Conservation (phyloP, 2,113 vertebrate genomes). For the Callospermophilus lateralis region DNA sequence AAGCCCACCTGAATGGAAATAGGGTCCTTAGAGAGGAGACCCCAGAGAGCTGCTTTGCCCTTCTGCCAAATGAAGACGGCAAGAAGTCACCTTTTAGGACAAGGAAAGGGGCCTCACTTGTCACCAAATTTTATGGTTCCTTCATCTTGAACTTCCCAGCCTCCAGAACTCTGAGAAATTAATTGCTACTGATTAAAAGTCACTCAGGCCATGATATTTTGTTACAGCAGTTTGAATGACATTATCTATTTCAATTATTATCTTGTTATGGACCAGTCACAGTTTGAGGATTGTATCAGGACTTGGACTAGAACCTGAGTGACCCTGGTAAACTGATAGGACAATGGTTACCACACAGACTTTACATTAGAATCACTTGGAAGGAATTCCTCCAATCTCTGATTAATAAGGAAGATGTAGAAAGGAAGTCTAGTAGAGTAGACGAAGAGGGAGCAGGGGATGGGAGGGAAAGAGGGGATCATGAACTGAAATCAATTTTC, state of each 20-base stretch:
- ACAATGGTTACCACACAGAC: neutral
- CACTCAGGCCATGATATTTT: neutral
- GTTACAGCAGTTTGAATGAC: neutral
- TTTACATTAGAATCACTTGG: neutral
- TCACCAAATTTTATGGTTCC: neutral
- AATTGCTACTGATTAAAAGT: neutral
- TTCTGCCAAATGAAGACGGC: neutral
- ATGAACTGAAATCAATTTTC: no score
- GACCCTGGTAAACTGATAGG: neutral
- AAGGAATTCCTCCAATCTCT: neutral
- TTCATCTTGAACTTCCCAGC: neutral
- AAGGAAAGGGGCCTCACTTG: neutral
- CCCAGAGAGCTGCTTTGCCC: neutral
- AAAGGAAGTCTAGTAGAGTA: neutral
- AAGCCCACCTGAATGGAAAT: neutral
- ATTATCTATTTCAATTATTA: neutral
- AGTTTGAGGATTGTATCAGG: neutral
- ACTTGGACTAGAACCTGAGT: neutral
- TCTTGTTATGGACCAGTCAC: neutral
- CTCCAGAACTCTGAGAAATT: neutral
- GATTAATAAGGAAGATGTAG: neutral
- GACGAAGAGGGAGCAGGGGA: no score
- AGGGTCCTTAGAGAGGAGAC: neutral
- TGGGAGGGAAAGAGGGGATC: no score
- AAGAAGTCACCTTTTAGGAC: neutral